Base-by-base conservation (phyloP, 2,113 vertebrate genomes). In the Monopterus albus region DNA sequence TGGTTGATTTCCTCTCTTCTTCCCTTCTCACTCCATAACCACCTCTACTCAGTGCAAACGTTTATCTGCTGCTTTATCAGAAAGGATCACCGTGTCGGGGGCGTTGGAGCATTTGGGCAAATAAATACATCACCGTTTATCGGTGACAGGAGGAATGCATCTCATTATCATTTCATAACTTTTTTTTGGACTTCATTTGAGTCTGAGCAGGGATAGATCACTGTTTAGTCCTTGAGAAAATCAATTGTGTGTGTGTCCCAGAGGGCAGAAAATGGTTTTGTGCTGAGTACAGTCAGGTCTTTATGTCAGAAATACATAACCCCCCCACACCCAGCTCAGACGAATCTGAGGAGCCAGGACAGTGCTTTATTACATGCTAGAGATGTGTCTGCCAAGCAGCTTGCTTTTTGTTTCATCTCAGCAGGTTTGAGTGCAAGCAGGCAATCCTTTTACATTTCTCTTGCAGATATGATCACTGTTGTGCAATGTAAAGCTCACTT, bases 271-370 rank as follows among this genome's bases (percentile, higher is more conserved):
- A 76, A 87, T 77, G 53, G 42, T 78, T 82, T 73, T 70, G 61
- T 29, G 57, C 69, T 12, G 45, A 45, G 21, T 76, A 72, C 47
- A 85, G 62, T 85, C 82, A 74, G 80, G 72, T 72, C 51, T 84
- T 89, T 79, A 64, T 87, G 79, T 84, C 76, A 88, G 55, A 83
- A 70, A 85, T 78, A 70, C 68, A 78, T 87, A 82, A 87, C 83
- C 76, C 68, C 55, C 38, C 33, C 63, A 60, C 68, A 51, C 38
- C 33, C 63, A 60, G 66, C 83, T 84, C 74, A 59, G 66, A 84
- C 12, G 18, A 81, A 78, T 67, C 71, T 23, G 57, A 85, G 55
- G 69, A 84, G 70, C 66, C 39, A 25, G 75, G 74, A 73, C 35
- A 70, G 74, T 73, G 66, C 74, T 88, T 88, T 88, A 87, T 87